phyloP scores from a whole-genome alignment of 37 sponge, comb jelly and placozoan genomes.

The Hexactinellida sp. region DNA sequence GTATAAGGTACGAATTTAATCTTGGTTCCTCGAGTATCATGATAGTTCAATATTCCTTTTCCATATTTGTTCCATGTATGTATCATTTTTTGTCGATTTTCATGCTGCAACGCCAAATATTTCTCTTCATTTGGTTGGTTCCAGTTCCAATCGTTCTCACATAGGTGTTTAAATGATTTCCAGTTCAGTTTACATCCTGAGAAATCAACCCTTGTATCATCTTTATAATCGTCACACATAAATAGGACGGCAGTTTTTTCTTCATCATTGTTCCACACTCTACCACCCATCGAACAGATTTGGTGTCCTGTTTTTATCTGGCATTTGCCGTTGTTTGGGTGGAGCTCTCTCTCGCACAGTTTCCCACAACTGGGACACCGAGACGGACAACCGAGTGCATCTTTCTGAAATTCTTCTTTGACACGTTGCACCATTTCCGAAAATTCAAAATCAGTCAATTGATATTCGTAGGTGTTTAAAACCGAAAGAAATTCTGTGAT shows the following conservation, averaged over 20 bases:
- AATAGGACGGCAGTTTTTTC: not conserved
- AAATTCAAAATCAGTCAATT: not conserved
- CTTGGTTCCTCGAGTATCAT: not conserved
- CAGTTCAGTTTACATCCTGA: not conserved
- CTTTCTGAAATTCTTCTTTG: not conserved
- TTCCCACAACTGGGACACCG: not conserved
- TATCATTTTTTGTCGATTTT: not conserved
- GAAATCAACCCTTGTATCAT: not conserved
- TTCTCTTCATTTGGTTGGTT: not conserved
- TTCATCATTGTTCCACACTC: not conserved
- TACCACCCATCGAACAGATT: not conserved
- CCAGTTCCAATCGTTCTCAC: not conserved
- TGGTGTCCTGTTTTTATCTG: slow-evolving; percentile 8
- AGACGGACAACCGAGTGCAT: not conserved
- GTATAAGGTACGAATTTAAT: not conserved
- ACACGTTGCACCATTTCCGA: not conserved
- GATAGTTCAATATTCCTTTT: not conserved
- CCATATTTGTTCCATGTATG: not conserved
- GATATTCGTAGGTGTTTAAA: not conserved
- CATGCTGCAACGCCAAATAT: not conserved
- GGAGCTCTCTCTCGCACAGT: not conserved
- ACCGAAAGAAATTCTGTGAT: not conserved
- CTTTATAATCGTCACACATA: slow-evolving; percentile 4
- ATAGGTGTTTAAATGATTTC: not conserved
- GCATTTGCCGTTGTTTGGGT: not conserved